phyloP scores from a whole-genome alignment of 30 jellyfish, hydroid and myxozoan species.

The Mastigias papua region DNA sequence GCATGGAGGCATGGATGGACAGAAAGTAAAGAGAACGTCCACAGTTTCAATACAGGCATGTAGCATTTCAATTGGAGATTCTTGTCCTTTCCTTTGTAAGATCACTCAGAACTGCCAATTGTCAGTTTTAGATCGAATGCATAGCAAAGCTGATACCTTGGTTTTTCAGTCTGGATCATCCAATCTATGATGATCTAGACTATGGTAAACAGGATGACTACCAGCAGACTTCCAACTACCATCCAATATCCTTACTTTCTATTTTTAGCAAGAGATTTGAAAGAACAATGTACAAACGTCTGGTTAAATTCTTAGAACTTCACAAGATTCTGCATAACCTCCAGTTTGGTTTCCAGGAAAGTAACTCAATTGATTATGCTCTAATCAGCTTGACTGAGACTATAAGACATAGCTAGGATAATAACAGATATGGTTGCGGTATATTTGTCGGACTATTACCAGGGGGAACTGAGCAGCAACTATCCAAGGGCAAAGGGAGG shows the following conservation, averaged over 20 bases:
- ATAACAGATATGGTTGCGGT: conserved; percentile 34
- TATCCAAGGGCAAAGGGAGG: too few relatives aligned
- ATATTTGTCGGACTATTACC: conserved; percentile 32
- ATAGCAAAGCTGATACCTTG: too few relatives aligned
- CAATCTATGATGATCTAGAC: conserved; percentile 1
- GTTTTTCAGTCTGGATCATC: conserved; percentile 7
- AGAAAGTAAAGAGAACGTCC: too few relatives aligned
- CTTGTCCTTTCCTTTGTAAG: too few relatives aligned
- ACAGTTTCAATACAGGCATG: too few relatives aligned
- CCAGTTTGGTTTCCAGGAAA: conserved; percentile 6
- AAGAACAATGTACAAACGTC: conserved; percentile 38
- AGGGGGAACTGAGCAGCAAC: too few relatives aligned
- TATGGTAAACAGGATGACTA: conserved; percentile 14
- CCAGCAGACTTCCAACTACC: conserved; percentile 13
- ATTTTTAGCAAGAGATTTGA: conserved; percentile 43
- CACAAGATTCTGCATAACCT: conserved; percentile 17
- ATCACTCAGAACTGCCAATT: too few relatives aligned
- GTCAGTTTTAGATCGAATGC: too few relatives aligned
- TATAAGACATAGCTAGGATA: too few relatives aligned
- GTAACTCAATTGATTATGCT: too few relatives aligned
- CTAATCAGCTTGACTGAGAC: conserved; percentile 14
- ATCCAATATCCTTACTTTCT: conserved; percentile 58
- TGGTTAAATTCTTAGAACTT: conserved; percentile 29
- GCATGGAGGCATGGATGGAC: too few relatives aligned
- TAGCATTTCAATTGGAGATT: too few relatives aligned